phyloP scores from a whole-genome alignment of 2,797 vertebrate species.

The Crypturellus tataupa region DNA sequence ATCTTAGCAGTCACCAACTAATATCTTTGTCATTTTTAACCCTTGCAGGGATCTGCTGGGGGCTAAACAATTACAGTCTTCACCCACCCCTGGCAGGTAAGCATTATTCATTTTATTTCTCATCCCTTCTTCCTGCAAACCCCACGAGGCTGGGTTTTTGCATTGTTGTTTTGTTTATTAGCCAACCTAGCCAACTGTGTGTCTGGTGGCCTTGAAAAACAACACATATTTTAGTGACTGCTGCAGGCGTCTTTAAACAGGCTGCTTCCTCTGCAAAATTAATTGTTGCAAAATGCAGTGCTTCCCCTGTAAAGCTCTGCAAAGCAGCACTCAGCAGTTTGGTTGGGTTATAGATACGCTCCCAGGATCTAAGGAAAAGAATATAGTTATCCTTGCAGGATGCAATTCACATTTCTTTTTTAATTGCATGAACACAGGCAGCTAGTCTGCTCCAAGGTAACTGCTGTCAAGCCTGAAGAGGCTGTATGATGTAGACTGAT shows the following conservation, averaged over 20 bases:
- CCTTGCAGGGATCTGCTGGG: constrained; percentile 81
- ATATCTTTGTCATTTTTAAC: constrained; percentile 85
- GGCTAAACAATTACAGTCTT: constrained; percentile 83
- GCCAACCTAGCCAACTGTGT: constrained; percentile 76
- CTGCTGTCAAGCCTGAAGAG: not conserved
- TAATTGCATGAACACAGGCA: not conserved
- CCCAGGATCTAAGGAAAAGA: constrained; percentile 63
- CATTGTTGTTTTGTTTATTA: constrained; percentile 82
- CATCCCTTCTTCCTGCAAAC: constrained; percentile 73
- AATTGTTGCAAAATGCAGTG: constrained; percentile 79
- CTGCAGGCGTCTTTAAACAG: constrained; percentile 82
- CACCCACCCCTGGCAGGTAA: constrained; percentile 82
- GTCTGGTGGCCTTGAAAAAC: constrained; percentile 83
- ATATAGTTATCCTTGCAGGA: constrained; percentile 41
- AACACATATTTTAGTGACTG: constrained; percentile 77
- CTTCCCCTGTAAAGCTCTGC: constrained; percentile 74
- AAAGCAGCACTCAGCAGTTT: constrained; percentile 79
- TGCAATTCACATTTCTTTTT: constrained; percentile 34
- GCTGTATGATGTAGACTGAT: not conserved
- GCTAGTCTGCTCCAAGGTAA: not conserved
- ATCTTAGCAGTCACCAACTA: constrained; percentile 80
- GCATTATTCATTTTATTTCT: constrained; percentile 81
- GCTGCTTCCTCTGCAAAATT: constrained; percentile 85
- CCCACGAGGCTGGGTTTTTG: constrained; percentile 77
- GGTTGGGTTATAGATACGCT: constrained; percentile 51